Percentiles rank a stretch among this genome's conserved stretches.
These are phyloP conservation scores for Panthera leo DNA, from an alignment of 2,113 vertebrate species.

Conservation along the genomic window DNA sequence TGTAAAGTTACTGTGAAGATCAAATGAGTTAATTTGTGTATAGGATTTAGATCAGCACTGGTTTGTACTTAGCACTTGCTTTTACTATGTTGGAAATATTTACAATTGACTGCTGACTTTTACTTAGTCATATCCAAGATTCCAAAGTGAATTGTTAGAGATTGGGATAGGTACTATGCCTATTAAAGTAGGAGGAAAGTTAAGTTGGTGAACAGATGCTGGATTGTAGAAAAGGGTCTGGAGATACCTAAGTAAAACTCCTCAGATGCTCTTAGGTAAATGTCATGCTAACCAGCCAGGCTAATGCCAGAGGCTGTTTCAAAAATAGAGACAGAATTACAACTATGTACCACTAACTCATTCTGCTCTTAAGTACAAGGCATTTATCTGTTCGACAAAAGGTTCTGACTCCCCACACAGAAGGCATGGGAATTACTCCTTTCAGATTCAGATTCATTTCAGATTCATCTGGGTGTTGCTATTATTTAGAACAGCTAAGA, in stretches of 20 bases:
- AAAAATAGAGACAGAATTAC: neutral
- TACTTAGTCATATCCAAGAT: neutral
- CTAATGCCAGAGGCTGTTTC: neutral
- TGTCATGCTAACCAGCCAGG: neutral
- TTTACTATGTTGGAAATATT: neutral
- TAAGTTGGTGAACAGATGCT: neutral
- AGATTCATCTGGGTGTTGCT: neutral
- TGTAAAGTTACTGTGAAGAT: neutral
- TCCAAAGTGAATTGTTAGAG: neutral
- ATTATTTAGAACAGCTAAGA: neutral
- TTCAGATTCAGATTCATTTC: neutral
- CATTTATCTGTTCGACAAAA: neutral
- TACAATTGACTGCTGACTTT: neutral
- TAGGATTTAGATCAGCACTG: neutral
- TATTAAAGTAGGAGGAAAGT: neutral
- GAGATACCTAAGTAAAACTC: neutral
- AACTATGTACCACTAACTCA: neutral
- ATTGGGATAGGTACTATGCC: neutral
- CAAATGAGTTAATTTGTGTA: neutral
- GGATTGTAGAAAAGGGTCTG: neutral
- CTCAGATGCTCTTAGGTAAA: neutral
- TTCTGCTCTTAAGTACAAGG: neutral
- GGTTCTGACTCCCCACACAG: neutral
- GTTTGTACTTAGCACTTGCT: neutral
- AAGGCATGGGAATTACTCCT: neutral